These are phyloP conservation scores for Drosophila macrospina DNA, from an alignment of 2,888 invertebrate species.

Conservation along the genomic window DNA sequence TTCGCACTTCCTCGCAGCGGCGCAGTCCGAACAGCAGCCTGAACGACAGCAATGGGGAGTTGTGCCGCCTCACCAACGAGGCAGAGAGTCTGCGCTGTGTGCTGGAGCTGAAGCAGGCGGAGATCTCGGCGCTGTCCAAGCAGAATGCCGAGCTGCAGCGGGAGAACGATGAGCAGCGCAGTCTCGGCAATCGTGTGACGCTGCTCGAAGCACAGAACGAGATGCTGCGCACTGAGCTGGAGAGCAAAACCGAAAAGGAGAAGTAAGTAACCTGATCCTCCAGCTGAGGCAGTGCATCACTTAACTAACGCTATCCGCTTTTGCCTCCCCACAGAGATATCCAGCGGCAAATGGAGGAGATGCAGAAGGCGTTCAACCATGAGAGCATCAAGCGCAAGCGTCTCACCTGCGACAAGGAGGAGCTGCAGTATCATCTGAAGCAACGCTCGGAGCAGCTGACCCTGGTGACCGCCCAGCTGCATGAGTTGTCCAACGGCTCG, in stretches of 20 bases:
- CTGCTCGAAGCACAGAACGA: slow-evolving; percentile 93
- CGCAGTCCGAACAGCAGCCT: slow-evolving; percentile 59
- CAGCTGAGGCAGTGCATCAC: too few relatives aligned
- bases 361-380: slow-evolving; percentile 90
- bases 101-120: slow-evolving; percentile 94
- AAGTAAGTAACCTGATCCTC: slow-evolving; percentile 86
- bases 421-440: slow-evolving; percentile 93
- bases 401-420: slow-evolving; percentile 93
- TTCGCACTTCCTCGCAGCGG: slow-evolving; percentile 67
- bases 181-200: slow-evolving; percentile 90
- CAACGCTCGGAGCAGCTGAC: slow-evolving; percentile 91
- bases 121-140: slow-evolving; percentile 91
- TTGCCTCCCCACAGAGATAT: slow-evolving; percentile 86
- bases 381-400: slow-evolving; percentile 92
- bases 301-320: slow-evolving; percentile 13
- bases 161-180: slow-evolving; percentile 91
- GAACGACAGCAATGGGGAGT: slow-evolving; percentile 53
- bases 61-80: slow-evolving; percentile 88
- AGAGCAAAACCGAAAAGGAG: slow-evolving; percentile 87
- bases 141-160: slow-evolving; percentile 89
- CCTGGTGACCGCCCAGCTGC: slow-evolving; percentile 80
- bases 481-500: slow-evolving; percentile 69
- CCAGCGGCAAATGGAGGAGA: slow-evolving; percentile 89
- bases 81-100: slow-evolving; percentile 94
- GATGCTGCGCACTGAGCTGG: slow-evolving; percentile 90